Percentiles rank a stretch among this genome's conserved stretches.
These are phyloP conservation scores for Meandrusa payeni DNA, from an alignment of 2,888 invertebrate genomes.

Conservation along the genomic window DNA sequence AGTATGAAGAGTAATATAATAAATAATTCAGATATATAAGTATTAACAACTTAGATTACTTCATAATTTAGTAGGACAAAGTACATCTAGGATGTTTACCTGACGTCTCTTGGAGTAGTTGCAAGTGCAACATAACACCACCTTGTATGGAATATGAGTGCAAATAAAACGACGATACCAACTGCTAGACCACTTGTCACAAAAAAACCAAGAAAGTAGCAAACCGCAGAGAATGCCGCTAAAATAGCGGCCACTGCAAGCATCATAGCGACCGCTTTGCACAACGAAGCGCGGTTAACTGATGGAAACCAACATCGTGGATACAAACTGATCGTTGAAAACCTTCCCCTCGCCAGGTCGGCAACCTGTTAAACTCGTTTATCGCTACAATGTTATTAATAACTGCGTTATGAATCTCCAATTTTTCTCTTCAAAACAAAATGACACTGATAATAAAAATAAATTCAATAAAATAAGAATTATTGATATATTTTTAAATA, in stretches of 20 bases:
- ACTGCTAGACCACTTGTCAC: constrained; percentile 83
- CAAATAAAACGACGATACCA: constrained; percentile 81
- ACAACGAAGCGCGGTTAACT: constrained; percentile 74
- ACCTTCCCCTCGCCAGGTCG: constrained; percentile 26
- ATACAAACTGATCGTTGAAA: constrained; percentile 32
- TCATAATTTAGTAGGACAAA: constrained; percentile 14
- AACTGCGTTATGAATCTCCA: too few species aligned
- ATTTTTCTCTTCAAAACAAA: too few species aligned
- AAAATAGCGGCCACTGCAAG: constrained; percentile 59
- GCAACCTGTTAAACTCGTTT: constrained; percentile 1
- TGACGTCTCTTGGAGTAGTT: constrained; percentile 87
- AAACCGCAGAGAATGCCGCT: constrained; percentile 66
- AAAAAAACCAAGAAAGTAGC: constrained; percentile 81
- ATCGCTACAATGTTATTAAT: background rate
- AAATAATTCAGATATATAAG: constrained; percentile 3
- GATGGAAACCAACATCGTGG: constrained; percentile 42
- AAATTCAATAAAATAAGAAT: too few species aligned
- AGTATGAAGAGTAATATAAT: too few species aligned
- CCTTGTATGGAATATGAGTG: constrained; percentile 84
- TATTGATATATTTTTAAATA: too few species aligned
- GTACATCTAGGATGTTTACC: constrained; percentile 67
- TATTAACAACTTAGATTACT: constrained; percentile 9
- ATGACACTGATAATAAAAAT: too few species aligned
- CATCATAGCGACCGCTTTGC: constrained; percentile 68
- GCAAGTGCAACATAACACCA: constrained; percentile 89